Conservation (phyloP, 2,888 invertebrate species). For the Heliconius sara region DNA sequence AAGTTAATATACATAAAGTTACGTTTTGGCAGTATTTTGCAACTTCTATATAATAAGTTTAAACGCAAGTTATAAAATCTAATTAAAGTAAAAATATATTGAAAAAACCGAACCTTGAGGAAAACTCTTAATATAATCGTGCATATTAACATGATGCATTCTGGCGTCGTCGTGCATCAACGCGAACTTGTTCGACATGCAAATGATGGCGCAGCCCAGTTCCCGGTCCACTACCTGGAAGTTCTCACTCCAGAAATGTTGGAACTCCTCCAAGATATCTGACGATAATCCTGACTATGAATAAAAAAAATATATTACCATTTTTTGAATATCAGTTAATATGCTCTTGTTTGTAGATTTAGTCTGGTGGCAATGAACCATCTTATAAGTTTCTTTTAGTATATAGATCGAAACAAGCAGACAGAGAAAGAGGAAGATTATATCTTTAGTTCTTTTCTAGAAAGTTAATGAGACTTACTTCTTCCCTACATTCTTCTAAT, state of each 20-base stretch:
- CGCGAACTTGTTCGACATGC: conserved; percentile 79
- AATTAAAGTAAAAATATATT: not conserved
- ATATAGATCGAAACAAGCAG: too few relatives aligned
- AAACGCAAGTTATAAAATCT: too few relatives aligned
- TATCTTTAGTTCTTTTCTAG: too few relatives aligned
- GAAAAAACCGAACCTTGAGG: conserved; percentile 63
- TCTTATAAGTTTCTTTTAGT: too few relatives aligned
- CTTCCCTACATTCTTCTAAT: conserved; percentile 72
- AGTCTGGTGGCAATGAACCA: too few relatives aligned
- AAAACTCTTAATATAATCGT: conserved; percentile 74
- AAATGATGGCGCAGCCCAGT: conserved; percentile 78
- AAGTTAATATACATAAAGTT: too few relatives aligned
- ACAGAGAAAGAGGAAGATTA: too few relatives aligned
- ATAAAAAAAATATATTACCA: not conserved
- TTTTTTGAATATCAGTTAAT: too few relatives aligned
- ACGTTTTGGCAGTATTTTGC: too few relatives aligned
- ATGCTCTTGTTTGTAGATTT: too few relatives aligned
- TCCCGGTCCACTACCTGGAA: conserved; percentile 78
- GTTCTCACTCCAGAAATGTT: conserved; percentile 78
- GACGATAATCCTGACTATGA: conserved; percentile 69
- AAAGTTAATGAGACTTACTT: conserved; percentile 57
- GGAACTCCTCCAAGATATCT: conserved; percentile 73
- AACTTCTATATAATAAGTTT: too few relatives aligned
- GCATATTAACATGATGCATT: conserved; percentile 76
- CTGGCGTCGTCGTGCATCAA: conserved; percentile 73